Evolutionary conservation across 2,113 vertebrate genomes (phyloP), one percentile per base, ranked within the genome.

Genomic region (Brachionichthys hirsutus): DNA sequence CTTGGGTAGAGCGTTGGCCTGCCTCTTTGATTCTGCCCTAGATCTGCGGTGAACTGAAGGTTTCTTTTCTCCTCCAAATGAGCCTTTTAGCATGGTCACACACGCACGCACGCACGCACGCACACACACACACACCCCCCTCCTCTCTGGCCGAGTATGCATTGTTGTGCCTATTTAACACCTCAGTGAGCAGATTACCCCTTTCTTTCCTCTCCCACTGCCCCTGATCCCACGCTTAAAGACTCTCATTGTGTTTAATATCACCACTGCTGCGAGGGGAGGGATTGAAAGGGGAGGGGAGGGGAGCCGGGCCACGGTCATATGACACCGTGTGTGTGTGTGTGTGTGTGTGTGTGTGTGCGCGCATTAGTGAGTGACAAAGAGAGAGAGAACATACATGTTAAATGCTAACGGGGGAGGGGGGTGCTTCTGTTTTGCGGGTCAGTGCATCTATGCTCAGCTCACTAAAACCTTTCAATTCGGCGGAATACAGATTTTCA

Each of bases 151-250:
- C 83, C 79, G 62, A 75, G 81, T 67, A 64, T 80, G 75, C 84
- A 89, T 89, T 89, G 83, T 89, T 87, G 85, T 88, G 85, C 81
- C 79, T 86, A 88, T 89, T 89, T 88, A 89, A 89, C 86, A 89
- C 88, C 79, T 88, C 86, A 85, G 79, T 89, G 85, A 89, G 79
- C 88, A 89, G 86, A 87, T 88, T 88, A 85, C 75, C 72, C 82
- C 66, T 69, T n/a, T 12, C 67, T 12, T 54, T 48, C 30, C 50
- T 40, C 40, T 59, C 57, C 62, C 70, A 62, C 70, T 24, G 56
- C 78, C 82, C 80, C 84, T 86, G 84, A 87, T 88, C 86, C 78
- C 63, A 54, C 67, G 81, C 84, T 89, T 87, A 87, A 88, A 89
- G 88, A 85, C 84, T 82, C 83, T 86, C 86, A 88, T 88, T 89